These are phyloP conservation scores for Melanchra persicariae DNA, from an alignment of 2,888 invertebrate genomes.

Conservation along the genomic window DNA sequence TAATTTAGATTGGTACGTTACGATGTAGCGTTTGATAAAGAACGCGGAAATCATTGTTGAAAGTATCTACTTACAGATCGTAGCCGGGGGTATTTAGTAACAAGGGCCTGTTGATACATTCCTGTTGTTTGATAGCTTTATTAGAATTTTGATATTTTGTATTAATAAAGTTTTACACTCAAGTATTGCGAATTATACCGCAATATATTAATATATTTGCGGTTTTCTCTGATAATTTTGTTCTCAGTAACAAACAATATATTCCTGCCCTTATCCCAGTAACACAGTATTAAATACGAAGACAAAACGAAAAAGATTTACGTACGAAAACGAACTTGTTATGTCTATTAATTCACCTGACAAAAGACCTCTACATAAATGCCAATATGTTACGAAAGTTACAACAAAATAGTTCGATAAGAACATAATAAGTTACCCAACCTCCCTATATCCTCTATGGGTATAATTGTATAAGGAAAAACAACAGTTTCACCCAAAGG, in stretches of 20 bases:
- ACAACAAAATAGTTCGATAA: conserved; percentile 52
- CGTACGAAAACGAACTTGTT: not conserved
- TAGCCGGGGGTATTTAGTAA: conserved; percentile 14
- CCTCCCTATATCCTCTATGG: conserved; percentile 54
- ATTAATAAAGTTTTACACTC: not conserved
- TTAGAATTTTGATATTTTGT: not conserved
- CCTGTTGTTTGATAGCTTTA: not conserved
- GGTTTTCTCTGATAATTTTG: too few relatives aligned
- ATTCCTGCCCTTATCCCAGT: too few relatives aligned
- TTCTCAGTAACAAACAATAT: too few relatives aligned
- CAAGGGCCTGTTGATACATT: conserved; percentile 16
- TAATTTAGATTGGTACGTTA: conserved; percentile 78
- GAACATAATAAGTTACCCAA: conserved; percentile 57
- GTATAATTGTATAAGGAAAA: conserved; percentile 68
- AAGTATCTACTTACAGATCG: conserved; percentile 22
- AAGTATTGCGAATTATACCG: too few relatives aligned
- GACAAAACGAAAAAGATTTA: not conserved
- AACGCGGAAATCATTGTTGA: conserved; percentile 71
- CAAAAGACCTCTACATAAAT: conserved; percentile 32
- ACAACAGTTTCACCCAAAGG: conserved; percentile 67
- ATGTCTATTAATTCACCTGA: conserved; percentile 40
- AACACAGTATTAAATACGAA: not conserved
- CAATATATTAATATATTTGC: too few relatives aligned
- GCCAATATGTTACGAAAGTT: conserved; percentile 49
- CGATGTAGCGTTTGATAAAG: conserved; percentile 69